Percentiles rank a stretch among this genome's conserved stretches.
These are phyloP conservation scores for Pseudomyrmex sp. DNA, from an alignment of 1,140 invertebrate species.

Conservation along the genomic window DNA sequence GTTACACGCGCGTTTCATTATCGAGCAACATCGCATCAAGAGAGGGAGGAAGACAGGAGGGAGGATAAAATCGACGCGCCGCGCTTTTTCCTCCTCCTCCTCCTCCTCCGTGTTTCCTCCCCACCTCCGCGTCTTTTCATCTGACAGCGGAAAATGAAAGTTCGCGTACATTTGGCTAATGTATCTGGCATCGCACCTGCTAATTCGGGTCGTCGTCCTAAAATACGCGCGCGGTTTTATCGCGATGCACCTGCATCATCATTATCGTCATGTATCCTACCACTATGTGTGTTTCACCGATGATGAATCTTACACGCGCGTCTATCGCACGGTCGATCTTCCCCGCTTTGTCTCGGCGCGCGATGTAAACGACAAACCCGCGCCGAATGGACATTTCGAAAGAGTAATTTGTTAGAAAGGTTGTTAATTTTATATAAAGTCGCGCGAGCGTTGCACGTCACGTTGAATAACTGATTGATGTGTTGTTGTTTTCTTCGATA, in stretches of 20 bases:
- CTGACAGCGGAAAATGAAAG: slow-evolving; percentile 21
- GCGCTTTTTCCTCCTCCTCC: neutral
- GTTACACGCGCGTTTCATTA: slow-evolving; percentile 40
- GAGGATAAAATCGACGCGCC: slow-evolving; percentile 26
- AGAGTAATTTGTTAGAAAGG: neutral
- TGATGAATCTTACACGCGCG: neutral
- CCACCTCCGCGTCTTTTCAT: neutral
- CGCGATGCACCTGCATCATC: slow-evolving; percentile 27
- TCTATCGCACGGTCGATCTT: neutral
- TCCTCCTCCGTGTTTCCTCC: too few relatives aligned
- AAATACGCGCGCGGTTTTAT: slow-evolving; percentile 13
- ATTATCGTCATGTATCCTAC: neutral
- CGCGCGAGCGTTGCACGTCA: too few relatives aligned
- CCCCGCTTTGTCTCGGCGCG: neutral
- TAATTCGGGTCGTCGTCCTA: slow-evolving; percentile 11
- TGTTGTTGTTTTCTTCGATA: too few relatives aligned
- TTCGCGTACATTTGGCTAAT: neutral
- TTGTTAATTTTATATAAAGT: too few relatives aligned
- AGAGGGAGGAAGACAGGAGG: neutral
- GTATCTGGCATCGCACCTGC: neutral
- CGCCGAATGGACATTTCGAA: neutral
- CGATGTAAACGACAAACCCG: neutral
- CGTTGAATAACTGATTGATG: too few relatives aligned
- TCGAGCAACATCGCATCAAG: neutral
- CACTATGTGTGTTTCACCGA: neutral